Evolutionary conservation across 1,140 invertebrate genomes (phyloP).

Genomic region (Drosophila takahashii): DNA sequence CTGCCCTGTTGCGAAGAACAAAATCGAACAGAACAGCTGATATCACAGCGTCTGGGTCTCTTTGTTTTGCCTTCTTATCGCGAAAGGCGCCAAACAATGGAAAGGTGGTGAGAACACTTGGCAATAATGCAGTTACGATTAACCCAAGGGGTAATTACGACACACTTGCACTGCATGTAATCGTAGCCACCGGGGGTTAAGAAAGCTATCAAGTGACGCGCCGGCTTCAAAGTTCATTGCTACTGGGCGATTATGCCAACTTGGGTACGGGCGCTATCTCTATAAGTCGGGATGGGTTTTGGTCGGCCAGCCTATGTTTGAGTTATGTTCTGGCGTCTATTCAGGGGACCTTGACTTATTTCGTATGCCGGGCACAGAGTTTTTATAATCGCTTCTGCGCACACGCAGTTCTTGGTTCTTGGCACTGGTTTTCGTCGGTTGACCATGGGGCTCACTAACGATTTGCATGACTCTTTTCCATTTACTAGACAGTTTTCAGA

Average conservation of each 20-base stretch:
- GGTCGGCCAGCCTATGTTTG: slow-evolving; percentile 8
- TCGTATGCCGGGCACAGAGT: slow-evolving; percentile 55
- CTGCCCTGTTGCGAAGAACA: slow-evolving; percentile 6
- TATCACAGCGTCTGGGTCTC: slow-evolving; percentile 25
- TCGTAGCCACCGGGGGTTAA: slow-evolving; percentile 26
- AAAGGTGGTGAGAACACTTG: slow-evolving; percentile 22
- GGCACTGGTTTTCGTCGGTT: slow-evolving; percentile 10
- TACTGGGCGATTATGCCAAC: slow-evolving; percentile 13
- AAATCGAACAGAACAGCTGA: slow-evolving; percentile 33
- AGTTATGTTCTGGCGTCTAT: slow-evolving; percentile 32
- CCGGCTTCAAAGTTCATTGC: slow-evolving; percentile 69
- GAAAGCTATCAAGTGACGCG: slow-evolving; percentile 40
- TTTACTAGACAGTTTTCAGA: not conserved
- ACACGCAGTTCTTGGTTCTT: slow-evolving; percentile 36
- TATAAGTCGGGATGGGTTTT: not conserved
- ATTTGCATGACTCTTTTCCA: slow-evolving; percentile 8
- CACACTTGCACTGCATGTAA: slow-evolving; percentile 1
- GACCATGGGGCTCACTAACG: not conserved
- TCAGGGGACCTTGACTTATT: slow-evolving; percentile 74
- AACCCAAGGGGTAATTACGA: no score
- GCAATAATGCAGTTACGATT: not conserved
- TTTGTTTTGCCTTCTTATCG: slow-evolving; percentile 37
- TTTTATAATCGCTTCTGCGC: slow-evolving; percentile 39
- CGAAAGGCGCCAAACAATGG: slow-evolving; percentile 16
- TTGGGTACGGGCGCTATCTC: slow-evolving; percentile 33